These are phyloP conservation scores for Baccha elongata DNA, from an alignment of 2,888 invertebrate genomes.

Conservation along the genomic window DNA sequence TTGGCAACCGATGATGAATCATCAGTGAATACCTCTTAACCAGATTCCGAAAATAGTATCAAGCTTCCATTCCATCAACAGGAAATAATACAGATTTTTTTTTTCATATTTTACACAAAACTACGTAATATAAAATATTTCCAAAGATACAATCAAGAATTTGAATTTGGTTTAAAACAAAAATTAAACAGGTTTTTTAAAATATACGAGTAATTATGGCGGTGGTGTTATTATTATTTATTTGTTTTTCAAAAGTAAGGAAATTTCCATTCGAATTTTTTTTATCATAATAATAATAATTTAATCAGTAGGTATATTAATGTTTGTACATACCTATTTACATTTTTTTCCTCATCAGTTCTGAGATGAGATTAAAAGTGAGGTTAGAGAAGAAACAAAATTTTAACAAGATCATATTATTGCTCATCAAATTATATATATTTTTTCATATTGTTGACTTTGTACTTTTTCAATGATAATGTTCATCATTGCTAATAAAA, in stretches of 20 bases:
- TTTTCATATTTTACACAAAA: slow-evolving; percentile 24
- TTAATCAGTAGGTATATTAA: slow-evolving; percentile 61
- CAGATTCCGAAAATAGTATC: slow-evolving; percentile 63
- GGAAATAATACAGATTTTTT: slow-evolving; percentile 62
- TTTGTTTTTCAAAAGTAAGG: slow-evolving; percentile 38
- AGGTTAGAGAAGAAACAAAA: neutral
- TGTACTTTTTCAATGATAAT: neutral
- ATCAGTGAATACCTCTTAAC: slow-evolving; percentile 33
- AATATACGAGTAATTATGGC: slow-evolving; percentile 15
- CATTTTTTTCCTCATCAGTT: neutral
- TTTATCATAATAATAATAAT: slow-evolving; percentile 62
- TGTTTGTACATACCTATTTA: slow-evolving; percentile 38
- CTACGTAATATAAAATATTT: slow-evolving; percentile 12
- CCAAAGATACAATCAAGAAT: neutral
- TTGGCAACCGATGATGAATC: slow-evolving; percentile 45
- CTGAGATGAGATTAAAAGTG: neutral
- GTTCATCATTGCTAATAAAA: neutral
- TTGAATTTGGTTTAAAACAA: slow-evolving; percentile 9
- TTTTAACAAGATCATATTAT: slow-evolving; percentile 4
- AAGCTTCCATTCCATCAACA: slow-evolving; percentile 60
- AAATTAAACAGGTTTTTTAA: slow-evolving; percentile 16
- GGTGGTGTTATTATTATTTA: slow-evolving; percentile 16
- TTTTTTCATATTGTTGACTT: neutral
- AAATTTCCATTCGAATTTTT: slow-evolving; percentile 68
- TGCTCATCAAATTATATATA: slow-evolving; percentile 6